Base-by-base conservation (phyloP, 2,888 invertebrate genomes). In the Pasiphila rectangulata region DNA sequence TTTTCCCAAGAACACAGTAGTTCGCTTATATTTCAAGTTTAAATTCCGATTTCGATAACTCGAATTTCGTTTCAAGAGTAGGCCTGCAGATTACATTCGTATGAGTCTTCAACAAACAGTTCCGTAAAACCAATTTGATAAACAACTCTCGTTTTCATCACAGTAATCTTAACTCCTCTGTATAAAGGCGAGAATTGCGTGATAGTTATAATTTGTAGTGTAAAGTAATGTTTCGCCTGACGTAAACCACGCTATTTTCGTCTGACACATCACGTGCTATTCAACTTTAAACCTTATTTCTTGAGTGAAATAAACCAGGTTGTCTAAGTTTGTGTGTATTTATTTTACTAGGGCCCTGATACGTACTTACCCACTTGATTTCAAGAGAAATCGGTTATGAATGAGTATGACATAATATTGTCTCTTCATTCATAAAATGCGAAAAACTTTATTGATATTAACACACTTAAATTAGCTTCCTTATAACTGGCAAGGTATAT, bases 21-120 rank as follows among this genome's bases (percentile, higher is more conserved):
- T n/a, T n/a, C n/a, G n/a, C n/a, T n/a, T n/a, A n/a, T n/a, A n/a
- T n/a, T n/a, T n/a, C n/a, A n/a, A n/a, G n/a, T n/a, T n/a, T n/a
- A n/a, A n/a, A n/a, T n/a, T n/a, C n/a, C n/a, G n/a, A n/a, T n/a
- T n/a, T n/a, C n/a, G n/a, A n/a, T n/a, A n/a, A n/a, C n/a, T n/a
- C n/a, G n/a, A n/a, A n/a, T n/a, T n/a, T n/a, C n/a, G n/a, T n/a
- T n/a, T n/a, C n/a, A n/a, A n/a, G n/a, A n/a, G n/a, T n/a, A n/a
- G n/a, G n/a, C n/a, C 48, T 40, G 36, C 24, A 48, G 47, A 51
- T 51, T 49, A 51, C 53, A 50, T 52, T 47, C 43, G 56, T 39
- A 46, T 25, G 41, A 54, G 51, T 53, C 54, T 57, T 59, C 57
- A 45, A 51, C 58, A 61, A 64, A 62, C 59, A 58, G 60, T 64